Evolutionary conservation across 2,797 vertebrate genomes (phyloP).

Genomic region (Lepilemur septentrionalis): DNA sequence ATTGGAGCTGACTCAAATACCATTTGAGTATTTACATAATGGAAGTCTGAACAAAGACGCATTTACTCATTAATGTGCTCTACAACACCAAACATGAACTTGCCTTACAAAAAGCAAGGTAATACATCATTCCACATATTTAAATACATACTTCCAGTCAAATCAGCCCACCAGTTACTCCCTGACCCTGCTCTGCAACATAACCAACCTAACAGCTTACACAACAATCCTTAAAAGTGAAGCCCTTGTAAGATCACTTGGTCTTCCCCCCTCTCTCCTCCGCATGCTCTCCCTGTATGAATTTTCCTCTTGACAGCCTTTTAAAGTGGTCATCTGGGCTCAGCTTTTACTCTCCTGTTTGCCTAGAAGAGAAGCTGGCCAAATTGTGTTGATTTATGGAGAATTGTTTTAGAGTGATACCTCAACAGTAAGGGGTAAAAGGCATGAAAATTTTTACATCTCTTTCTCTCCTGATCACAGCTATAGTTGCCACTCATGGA

Average conservation of each 20-base stretch:
- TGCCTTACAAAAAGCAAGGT: neutral
- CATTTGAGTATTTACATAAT: neutral
- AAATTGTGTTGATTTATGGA: neutral
- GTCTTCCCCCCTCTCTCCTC: neutral
- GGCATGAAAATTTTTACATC: neutral
- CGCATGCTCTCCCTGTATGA: neutral
- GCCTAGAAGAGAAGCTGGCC: neutral
- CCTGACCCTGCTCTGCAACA: neutral
- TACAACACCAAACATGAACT: neutral
- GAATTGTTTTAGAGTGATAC: neutral
- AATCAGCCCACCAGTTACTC: neutral
- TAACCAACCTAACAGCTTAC: neutral
- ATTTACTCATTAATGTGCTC: neutral
- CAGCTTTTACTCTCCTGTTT: neutral
- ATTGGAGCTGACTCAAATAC: neutral
- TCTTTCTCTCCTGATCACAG: neutral
- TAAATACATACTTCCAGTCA: neutral
- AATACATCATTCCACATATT: neutral
- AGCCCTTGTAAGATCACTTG: neutral
- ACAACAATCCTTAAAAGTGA: neutral
- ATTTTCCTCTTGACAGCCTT: neutral
- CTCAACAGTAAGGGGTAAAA: neutral
- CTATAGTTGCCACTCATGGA: neutral
- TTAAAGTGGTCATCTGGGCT: neutral
- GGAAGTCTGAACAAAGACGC: neutral